phyloP scores from a whole-genome alignment of 2,888 invertebrate species.

The Resseliella maxima region DNA sequence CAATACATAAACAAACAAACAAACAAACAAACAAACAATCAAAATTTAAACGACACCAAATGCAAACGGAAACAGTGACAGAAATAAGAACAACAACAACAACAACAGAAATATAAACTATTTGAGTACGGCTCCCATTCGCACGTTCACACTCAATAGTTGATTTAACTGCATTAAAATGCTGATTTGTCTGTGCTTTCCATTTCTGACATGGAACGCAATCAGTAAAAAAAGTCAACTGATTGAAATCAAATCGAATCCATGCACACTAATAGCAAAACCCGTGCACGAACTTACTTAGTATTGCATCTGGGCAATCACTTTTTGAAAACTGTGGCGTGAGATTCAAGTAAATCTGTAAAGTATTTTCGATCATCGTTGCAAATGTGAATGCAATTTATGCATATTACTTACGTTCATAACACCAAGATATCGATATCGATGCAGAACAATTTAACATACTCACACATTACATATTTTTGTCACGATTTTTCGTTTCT shows the following conservation, averaged over 20 bases:
- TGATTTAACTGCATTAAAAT: constrained; percentile 33
- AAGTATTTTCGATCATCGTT: constrained; percentile 31
- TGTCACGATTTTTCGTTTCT: constrained; percentile 55
- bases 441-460: constrained; percentile 30
- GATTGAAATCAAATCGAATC: constrained; percentile 33
- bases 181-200: constrained; percentile 40
- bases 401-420: constrained; percentile 48
- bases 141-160: constrained; percentile 49
- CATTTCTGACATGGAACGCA: constrained; percentile 43
- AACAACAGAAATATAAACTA: not conserved
- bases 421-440: constrained; percentile 38
- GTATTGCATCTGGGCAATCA: constrained; percentile 51
- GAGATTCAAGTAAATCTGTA: constrained; percentile 52
- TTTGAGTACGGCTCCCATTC: constrained; percentile 2
- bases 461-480: constrained; percentile 52
- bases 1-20: constrained; percentile 8
- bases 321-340: constrained; percentile 37
- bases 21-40: not conserved
- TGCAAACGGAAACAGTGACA: not conserved
- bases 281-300: constrained; percentile 34
- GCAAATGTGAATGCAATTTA: constrained; percentile 45
- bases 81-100: not conserved
- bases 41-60: not conserved
- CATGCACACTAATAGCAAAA: not conserved
- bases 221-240: constrained; percentile 22